Evolutionary conservation across 2,113 vertebrate species (phyloP), one percentile per base, ranked within the genome.

Genomic region (Tretioscincus oriximinensis): DNA sequence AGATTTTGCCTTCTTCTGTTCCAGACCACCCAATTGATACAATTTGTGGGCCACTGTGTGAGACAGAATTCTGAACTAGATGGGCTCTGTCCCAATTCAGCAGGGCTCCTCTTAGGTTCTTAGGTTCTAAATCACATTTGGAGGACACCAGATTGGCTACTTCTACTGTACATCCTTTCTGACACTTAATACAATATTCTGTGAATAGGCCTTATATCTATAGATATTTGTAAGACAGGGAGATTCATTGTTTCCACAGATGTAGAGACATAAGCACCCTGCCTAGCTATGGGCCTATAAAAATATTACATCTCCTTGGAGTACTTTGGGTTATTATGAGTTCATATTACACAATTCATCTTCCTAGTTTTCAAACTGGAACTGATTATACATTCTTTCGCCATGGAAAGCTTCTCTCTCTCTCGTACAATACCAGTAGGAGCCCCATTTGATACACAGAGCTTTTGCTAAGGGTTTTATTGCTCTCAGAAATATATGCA

Each of bases 301-400:
- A 68, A 88, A 41, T 9, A 5, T 5, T 78, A 4, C 24, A 58
- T 74, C 31, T 49, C 16, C 41, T 67, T 14, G 72, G 31, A 51
- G 54, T n/a, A 28, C 22, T n/a, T 68, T 35, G 2, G 51, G 5
- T 80, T 88, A 78, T 83, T 78, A 81, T 26, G n/a, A 21, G 8
- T 73, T 88, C 74, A 71, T 22, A 26, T 26, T 73, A 3, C 77
- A 70, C 28, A 3, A 9, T 86, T 69, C 31, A 31, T 88, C 66
- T 80, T 79, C 80, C 69, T 77, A 71, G 7, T 79, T 79, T 54
- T 26, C 87, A 7, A 63, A 78, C 87, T 77, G 79, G 66, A 78
- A 35, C 22, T 2, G 2, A 0, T 86, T 88, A 58, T 74, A 78
- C 84, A 35, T 1, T 2, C 9, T 88, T 89, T 85, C 22, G 71